Conservation (phyloP, 2,888 invertebrate genomes). For the Tanaodytes sp. region DNA sequence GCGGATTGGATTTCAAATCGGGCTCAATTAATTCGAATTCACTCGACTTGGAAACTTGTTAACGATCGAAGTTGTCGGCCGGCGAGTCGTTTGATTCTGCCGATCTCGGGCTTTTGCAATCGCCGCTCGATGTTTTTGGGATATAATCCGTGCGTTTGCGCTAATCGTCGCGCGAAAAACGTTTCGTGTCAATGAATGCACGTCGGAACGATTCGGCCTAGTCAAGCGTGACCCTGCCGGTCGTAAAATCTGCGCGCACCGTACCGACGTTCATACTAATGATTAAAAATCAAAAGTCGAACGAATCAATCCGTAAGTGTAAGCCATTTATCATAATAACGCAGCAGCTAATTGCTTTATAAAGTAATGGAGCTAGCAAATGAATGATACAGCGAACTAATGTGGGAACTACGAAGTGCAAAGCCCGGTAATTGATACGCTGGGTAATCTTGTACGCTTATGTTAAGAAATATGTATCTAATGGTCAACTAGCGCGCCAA, state of each 20-base stretch:
- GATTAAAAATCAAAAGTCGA: conserved; percentile 19
- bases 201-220: not conserved
- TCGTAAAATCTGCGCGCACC: no score
- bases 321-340: conserved; percentile 48
- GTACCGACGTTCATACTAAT: no score
- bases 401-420: no score
- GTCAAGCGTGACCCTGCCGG: conserved; percentile 23
- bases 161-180: not conserved
- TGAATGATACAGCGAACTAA: conserved; percentile 16
- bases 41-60: conserved; percentile 50
- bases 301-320: conserved; percentile 34
- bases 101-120: conserved; percentile 35
- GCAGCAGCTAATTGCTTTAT: conserved; percentile 43
- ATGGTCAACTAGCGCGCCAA: no score
- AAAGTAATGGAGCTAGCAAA: conserved; percentile 32
- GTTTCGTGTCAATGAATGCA: no score
- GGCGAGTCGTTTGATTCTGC: conserved; percentile 42
- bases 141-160: conserved; percentile 18
- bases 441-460: conserved; percentile 22
- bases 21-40: conserved; percentile 55
- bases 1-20: conserved; percentile 55
- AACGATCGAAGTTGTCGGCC: conserved; percentile 50
- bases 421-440: conserved; percentile 31
- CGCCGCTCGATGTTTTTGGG: conserved; percentile 14
- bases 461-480: no score